A percentile compares a stretch with the other conserved stretches of the same genome.
phyloP scores from a whole-genome alignment of 2,113 vertebrate species.

The Syrrhaptes paradoxus region DNA sequence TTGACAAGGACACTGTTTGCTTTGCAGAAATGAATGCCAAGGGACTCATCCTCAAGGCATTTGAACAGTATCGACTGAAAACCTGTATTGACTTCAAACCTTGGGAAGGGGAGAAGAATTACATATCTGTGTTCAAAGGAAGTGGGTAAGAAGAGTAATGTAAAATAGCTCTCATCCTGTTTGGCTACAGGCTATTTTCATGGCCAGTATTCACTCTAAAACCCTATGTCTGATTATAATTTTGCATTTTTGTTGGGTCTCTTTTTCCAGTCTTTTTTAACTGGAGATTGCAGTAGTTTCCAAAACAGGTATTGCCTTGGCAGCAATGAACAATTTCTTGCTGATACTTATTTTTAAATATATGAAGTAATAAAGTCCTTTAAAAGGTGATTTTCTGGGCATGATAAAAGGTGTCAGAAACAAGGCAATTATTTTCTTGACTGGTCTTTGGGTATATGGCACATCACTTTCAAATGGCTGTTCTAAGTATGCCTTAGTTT shows the following conservation, averaged over 20 bases:
- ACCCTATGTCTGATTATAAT: neutral
- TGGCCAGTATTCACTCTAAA: neutral
- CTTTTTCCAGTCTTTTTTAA: neutral
- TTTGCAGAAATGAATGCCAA: conserved; percentile 91
- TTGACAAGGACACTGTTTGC: neutral
- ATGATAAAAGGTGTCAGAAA: neutral
- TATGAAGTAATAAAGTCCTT: neutral
- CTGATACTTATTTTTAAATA: neutral
- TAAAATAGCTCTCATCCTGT: neutral
- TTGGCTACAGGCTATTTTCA: neutral
- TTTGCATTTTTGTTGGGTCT: neutral
- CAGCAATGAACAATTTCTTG: neutral
- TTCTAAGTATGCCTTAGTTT: neutral
- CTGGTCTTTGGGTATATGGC: neutral
- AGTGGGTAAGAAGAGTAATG: conserved; percentile 79
- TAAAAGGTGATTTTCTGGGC: neutral
- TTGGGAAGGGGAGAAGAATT: conserved; percentile 89
- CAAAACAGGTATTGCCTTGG: neutral
- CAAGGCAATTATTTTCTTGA: neutral
- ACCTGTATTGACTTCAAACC: conserved; percentile 94
- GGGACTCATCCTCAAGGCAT: conserved; percentile 90
- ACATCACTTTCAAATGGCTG: neutral
- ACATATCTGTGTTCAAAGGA: conserved; percentile 89
- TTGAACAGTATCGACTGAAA: conserved; percentile 92
- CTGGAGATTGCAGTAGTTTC: neutral